Base-by-base conservation (phyloP, 2,113 vertebrate genomes). In the Neodon shergylaensis region DNA sequence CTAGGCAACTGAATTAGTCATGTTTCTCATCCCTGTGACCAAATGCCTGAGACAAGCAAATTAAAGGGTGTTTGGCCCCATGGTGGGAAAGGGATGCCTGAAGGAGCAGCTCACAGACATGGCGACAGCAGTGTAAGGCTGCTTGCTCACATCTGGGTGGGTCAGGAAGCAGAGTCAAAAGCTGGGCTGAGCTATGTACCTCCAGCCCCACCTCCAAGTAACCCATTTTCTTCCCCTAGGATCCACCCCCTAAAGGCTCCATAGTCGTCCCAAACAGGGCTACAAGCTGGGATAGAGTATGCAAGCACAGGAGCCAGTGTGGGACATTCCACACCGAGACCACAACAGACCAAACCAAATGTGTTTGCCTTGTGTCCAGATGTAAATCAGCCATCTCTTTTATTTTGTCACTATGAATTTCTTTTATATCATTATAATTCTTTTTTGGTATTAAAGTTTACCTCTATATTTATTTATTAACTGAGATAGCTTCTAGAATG, bases 371-470 rank as follows among this genome's bases (percentile, higher is more conserved):
- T 52, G 26, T n/a, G 36, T 49, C 54, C 78, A 44, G 12, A 61
- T 61, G 33, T 33, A 94, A 90, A 12, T 14, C 7, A 94, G 19
- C 0, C 7, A 58, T 92, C 54, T 79, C 3, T 89, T 39, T 92
- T 78, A 58, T 22, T 88, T 33, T 84, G 21, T 33, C 12, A 16
- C 3, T 87, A 42, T 36, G 39, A 76, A 84, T 74, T 92, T 49
- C 33, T 94, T 96, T 92, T 28, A 39, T 77, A 24, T 44, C 58
- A 52, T 89, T 66, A 36, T 22, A 70, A 94, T 73, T 92, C 44
- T 65, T 19, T 84, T 42, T 88, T 92, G 44, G 39, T 88, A 70
- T 91, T 76, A 77, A 91, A 58, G 0, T 1, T 52, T 49, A 65
- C 14, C 36, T 26, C 31, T 84, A 14, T 88, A 77, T 86, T 78